phyloP scores from a whole-genome alignment of 1,140 invertebrate genomes.

The Lasioglossum albipes region DNA sequence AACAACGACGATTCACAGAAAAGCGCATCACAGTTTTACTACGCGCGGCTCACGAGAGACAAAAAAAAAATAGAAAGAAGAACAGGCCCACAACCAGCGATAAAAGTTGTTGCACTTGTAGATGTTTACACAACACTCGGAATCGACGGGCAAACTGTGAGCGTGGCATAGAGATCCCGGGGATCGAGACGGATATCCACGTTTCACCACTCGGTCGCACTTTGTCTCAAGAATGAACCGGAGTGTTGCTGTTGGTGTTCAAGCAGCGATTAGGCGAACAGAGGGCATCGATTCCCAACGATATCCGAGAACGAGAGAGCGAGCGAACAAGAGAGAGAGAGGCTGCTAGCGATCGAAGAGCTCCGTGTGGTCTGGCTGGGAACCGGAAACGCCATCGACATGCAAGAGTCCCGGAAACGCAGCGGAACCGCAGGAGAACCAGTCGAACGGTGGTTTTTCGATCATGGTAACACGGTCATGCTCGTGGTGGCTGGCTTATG shows the following conservation, averaged over 20 bases:
- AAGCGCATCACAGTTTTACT: constrained; percentile 11
- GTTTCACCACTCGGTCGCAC: no score
- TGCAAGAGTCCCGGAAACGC: not conserved
- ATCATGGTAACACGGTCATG: constrained; percentile 33
- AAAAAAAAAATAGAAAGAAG: no score
- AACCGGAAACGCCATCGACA: not conserved
- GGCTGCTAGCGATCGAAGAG: not conserved
- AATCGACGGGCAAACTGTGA: not conserved
- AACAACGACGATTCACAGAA: constrained; percentile 15
- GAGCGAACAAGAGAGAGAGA: no score
- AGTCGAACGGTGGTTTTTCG: constrained; percentile 15
- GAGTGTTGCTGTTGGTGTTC: no score
- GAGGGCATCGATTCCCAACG: not conserved
- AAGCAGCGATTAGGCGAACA: not conserved
- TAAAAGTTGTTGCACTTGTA: constrained; percentile 24
- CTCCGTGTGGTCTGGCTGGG: not conserved
- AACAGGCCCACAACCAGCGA: not conserved
- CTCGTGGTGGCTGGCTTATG: constrained; percentile 16
- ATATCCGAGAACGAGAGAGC: not conserved
- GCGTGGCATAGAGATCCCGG: no score
- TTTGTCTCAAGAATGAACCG: no score
- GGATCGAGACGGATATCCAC: no score
- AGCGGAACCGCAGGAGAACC: not conserved
- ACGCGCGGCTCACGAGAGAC: constrained; percentile 32
- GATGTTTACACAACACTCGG: constrained; percentile 14